Base-by-base conservation (phyloP, 2,888 invertebrate genomes). In the Cheilosia variabilis region DNA sequence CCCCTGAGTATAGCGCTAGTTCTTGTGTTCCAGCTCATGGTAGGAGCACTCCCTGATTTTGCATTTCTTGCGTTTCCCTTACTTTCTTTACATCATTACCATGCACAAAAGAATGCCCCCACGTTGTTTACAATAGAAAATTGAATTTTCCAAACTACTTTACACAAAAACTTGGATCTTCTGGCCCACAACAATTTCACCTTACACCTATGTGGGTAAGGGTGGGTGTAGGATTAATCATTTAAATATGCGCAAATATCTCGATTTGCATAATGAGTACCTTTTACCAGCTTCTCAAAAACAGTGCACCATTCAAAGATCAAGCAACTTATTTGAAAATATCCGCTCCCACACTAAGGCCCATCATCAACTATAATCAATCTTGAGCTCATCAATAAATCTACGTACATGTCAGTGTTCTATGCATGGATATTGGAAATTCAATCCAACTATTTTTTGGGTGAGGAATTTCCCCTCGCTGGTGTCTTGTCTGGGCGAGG, bases 331-430 rank as follows among this genome's bases (percentile, higher is more conserved):
- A 24, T 17, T 47, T 17, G 4, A 2, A 45, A 15, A 47, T 19
- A 34, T 17, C 37, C 22, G 15, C n/a, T 6, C 19, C 15, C 7
- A 55, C 17, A 52, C 41, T 13, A 15, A n/a, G 9, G 45, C 43
- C 45, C 31, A 57, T 68, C 55, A 31, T 22, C 31, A 27, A 31
- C 45, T 55, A 45, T 45, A 57, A 68, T 55, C 15, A 57, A 55
- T 68, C 55, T 31, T 45, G 9, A 22, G 27, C 43, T 57, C 68
- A 55, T 68, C 57, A 55, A 68, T 55, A 68, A 55, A 65, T 37
- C 13, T 27, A 22, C 10, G 1, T 34, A 34, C 10, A 10, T 31
- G 34, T 4, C n/a, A 15, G 17, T n/a, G 10, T 9, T 17, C 22
- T 19, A 4, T 47, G 52, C 13, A 53, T 15, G 52, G 24, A 22